phyloP scores from a whole-genome alignment of 1,140 invertebrate genomes.

The Tetramorium parvispinum region DNA sequence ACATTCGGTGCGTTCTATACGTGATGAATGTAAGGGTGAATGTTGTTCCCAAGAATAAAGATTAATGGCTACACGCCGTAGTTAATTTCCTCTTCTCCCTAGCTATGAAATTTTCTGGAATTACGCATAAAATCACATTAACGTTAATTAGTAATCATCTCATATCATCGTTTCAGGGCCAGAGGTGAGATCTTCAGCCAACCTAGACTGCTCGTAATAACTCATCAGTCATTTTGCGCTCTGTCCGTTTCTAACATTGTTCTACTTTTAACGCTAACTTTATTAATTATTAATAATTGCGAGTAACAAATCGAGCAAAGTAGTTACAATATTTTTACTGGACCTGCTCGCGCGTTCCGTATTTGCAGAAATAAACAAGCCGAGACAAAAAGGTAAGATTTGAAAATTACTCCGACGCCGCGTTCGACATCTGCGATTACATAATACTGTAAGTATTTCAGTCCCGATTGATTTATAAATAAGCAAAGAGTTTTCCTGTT shows the following conservation, averaged over 20 bases:
- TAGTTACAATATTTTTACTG: background rate
- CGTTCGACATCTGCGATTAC: background rate
- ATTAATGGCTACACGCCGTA: background rate
- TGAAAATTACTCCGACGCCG: background rate
- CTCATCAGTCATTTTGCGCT: background rate
- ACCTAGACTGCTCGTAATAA: background rate
- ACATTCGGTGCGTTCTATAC: background rate
- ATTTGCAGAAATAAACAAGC: background rate
- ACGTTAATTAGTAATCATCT: slow-evolving; percentile 13
- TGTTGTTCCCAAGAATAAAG: background rate
- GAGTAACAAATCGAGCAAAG: too few relatives aligned
- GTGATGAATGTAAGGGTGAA: background rate
- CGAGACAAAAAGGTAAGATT: background rate
- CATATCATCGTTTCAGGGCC: background rate
- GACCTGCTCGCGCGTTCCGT: background rate
- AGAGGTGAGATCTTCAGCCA: background rate
- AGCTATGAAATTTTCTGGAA: background rate
- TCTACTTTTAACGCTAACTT: background rate
- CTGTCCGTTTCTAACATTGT: background rate
- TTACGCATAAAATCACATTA: slow-evolving; percentile 16
- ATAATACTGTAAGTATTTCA: background rate
- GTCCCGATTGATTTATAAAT: background rate
- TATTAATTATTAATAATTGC: background rate
- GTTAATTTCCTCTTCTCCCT: slow-evolving; percentile 1
- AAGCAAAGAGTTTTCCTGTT: background rate